Percentiles rank a stretch among this genome's conserved stretches.
Evolutionary conservation across 1,140 invertebrate genomes (phyloP).

Genomic region (Drosophila sproati): DNA sequence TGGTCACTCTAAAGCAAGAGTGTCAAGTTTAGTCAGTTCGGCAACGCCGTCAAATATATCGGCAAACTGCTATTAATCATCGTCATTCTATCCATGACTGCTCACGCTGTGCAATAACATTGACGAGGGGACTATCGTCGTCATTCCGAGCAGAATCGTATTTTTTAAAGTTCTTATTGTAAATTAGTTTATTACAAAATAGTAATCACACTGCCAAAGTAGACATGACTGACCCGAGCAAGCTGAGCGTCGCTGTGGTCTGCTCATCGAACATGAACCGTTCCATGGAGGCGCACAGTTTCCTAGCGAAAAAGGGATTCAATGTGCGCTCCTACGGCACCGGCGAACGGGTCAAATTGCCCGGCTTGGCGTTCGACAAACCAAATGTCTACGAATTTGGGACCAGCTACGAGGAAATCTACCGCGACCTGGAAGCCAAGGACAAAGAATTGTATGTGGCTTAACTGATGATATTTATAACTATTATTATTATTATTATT

Average conservation of each 20-base stretch:
- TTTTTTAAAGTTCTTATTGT: constrained; percentile 13
- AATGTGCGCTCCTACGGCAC: constrained; percentile 97
- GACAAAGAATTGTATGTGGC: constrained; percentile 92
- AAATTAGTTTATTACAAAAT: constrained; percentile 9
- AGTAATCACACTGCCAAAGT: constrained; percentile 66
- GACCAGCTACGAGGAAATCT: constrained; percentile 98
- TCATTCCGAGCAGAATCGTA: constrained; percentile 30
- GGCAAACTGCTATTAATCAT: constrained; percentile 2
- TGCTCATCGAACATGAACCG: constrained; percentile 99
- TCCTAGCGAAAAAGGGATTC: constrained; percentile 98
- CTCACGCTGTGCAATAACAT: constrained; percentile 15
- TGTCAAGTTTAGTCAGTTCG: no score
- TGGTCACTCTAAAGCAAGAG: neutral
- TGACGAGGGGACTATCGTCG: constrained; percentile 10
- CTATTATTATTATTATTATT: no score
- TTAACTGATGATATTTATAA: neutral
- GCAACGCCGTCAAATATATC: constrained; percentile 3
- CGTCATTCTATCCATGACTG: neutral
- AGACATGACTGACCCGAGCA: constrained; percentile 77
- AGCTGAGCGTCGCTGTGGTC: constrained; percentile 95
- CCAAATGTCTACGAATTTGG: constrained; percentile 99
- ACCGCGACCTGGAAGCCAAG: constrained; percentile 95
- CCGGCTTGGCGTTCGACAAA: constrained; percentile 96
- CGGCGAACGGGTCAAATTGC: constrained; percentile 98
- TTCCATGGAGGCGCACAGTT: constrained; percentile 99